A percentile compares a stretch with the other conserved stretches of the same genome.
phyloP scores from a whole-genome alignment of 2,888 invertebrate genomes.

The Stegana nigrithorax region DNA sequence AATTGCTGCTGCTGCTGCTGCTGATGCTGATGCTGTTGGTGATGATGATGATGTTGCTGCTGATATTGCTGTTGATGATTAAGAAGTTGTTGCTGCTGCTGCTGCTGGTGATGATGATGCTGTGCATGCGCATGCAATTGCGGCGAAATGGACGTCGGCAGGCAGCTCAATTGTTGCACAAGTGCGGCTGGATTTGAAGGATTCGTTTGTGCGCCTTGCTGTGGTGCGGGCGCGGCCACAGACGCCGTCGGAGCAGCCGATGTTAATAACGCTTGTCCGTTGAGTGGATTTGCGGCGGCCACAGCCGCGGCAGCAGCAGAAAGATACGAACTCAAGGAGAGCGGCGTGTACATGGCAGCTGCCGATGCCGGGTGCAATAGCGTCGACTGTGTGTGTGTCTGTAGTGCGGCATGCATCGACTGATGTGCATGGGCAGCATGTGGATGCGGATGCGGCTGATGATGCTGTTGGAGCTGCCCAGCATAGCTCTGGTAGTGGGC shows the following conservation, averaged over 20 bases:
- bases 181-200: background rate
- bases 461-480: background rate
- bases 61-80: conserved; percentile 2
- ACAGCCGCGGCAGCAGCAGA: background rate
- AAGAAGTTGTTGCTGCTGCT: conserved; percentile 42
- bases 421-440: background rate
- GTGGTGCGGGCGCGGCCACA: background rate
- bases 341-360: conserved; percentile 4
- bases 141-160: background rate
- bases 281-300: conserved; percentile 1
- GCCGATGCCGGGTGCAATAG: background rate
- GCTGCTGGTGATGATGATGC: conserved; percentile 54
- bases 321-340: conserved; percentile 1
- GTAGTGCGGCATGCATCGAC: no score
- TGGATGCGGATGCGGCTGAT: background rate
- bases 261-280: background rate
- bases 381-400: background rate
- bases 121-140: background rate
- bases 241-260: background rate
- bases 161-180: background rate
- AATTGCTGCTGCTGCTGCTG: conserved; percentile 3
- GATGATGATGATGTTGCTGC: background rate
- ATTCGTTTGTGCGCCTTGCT: background rate
- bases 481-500: conserved; percentile 5
- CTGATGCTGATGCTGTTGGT: conserved; percentile 2